Evolutionary conservation across 1,140 invertebrate species (phyloP).

Genomic region (Drosophila subpulchrella): DNA sequence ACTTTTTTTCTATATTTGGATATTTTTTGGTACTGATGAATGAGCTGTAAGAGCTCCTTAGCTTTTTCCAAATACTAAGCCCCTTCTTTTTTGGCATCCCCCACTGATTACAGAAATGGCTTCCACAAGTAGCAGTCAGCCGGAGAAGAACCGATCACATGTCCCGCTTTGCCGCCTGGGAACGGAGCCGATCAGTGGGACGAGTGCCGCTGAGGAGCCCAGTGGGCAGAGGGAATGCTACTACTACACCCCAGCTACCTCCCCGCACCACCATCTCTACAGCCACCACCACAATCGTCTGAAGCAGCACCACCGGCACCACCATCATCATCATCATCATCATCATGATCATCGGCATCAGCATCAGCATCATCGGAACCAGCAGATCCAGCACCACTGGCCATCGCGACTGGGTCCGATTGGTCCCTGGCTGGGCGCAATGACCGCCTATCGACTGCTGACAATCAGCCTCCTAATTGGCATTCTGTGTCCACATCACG

Average conservation of each 20-base stretch:
- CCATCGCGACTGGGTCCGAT: conserved; percentile 53
- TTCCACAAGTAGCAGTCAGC: conserved; percentile 75
- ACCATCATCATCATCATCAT: conserved; percentile 15
- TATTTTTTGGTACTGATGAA: too few species aligned
- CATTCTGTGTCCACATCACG: conserved; percentile 75
- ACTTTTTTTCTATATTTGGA: too few species aligned
- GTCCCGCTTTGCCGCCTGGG: conserved; percentile 66
- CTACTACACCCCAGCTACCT: conserved; percentile 71
- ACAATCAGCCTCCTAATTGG: conserved; percentile 82
- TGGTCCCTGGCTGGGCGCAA: conserved; percentile 69
- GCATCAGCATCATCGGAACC: conserved; percentile 18
- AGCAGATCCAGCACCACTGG: conserved; percentile 43
- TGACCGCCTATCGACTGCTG: conserved; percentile 80
- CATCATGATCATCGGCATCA: conserved; percentile 24
- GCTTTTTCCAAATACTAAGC: neutral
- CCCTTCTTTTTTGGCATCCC: too few species aligned
- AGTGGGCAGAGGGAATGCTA: conserved; percentile 64
- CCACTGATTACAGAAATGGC: conserved; percentile 71
- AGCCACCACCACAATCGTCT: conserved; percentile 16
- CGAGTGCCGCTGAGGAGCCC: conserved; percentile 36
- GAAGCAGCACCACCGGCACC: conserved; percentile 29
- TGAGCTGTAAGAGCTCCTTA: neutral
- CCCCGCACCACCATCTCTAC: conserved; percentile 31
- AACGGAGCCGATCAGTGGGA: conserved; percentile 43
- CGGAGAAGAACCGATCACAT: conserved; percentile 53